Evolutionary conservation across 30 jellyfish, hydroid and myxozoan genomes (phyloP), one percentile per base, ranked within the genome.

Genomic region (Pelagia noctiluca): DNA sequence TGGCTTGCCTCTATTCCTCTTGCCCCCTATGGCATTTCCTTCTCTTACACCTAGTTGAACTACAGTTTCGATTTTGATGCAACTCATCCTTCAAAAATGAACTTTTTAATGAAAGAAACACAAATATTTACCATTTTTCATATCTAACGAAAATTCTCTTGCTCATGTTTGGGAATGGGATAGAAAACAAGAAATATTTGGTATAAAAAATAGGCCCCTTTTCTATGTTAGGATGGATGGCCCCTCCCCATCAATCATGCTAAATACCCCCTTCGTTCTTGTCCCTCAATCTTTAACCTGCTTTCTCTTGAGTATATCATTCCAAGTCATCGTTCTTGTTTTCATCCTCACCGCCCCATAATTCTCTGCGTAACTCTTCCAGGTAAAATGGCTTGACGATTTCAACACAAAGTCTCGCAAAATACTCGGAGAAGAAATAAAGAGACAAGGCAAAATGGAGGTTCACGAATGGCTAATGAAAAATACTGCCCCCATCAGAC

Each of bases 361-460:
- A 60, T 60, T 4, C 21, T 8, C 23, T 4, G 21, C 35, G 10
- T 4, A 5, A 50, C 22, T 63, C 18, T 50, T 0, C 0, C 80
- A 91, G 98, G 24, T 85, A 3, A 52, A 73, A 30, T 91, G 98
- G 98, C 63, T 91, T 28, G 86, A 91, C 84, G 88, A 71, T 3
- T 91, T 86, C 75, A 63, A 86, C 64, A 68, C 62, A 16, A 71
- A 91, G 32, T 63, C 88, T 4, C 60, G 98, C 35, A 37, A 76
- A 19, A 75, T 85, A 10, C 42, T 91, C 49, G 98, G 98, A 13
- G 82, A 88, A 3, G 96, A 71, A 42, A 28, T 91, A 30, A 50
- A 78, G 52, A 63, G 72, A 24, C 90, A 73, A 54, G 93, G 94
- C 25, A 86, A 91, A 74, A 65, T 63, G 19, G 94, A 91, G 31